Percentiles rank a stretch among this genome's conserved stretches.
Conservation (phyloP, 1,140 invertebrate species). For the Halictus rubicundus region DNA sequence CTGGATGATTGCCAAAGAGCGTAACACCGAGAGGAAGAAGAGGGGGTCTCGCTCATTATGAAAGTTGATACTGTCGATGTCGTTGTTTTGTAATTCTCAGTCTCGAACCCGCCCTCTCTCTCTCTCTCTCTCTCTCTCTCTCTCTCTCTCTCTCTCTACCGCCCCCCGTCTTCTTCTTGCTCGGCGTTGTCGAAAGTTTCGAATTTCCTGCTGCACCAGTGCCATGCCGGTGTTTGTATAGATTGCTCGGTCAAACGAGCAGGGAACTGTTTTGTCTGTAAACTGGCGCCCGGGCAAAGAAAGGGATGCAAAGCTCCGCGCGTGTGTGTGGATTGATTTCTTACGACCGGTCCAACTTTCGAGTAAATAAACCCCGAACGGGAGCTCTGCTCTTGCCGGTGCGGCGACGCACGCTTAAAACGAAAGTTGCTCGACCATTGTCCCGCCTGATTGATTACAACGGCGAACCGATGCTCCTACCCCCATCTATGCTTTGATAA, state of each 20-base stretch:
- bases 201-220: constrained; percentile 67
- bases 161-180: constrained; percentile 66
- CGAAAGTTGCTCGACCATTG: background rate
- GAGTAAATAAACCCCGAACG: background rate
- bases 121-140: no score
- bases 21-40: constrained; percentile 64
- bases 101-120: background rate
- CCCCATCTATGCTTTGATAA: background rate
- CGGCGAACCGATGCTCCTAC: background rate
- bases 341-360: constrained; percentile 29
- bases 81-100: constrained; percentile 75
- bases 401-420: background rate
- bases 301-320: constrained; percentile 34
- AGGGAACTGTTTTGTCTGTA: constrained; percentile 34
- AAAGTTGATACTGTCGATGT: constrained; percentile 73
- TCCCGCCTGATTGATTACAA: constrained; percentile 1
- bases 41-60: constrained; percentile 69
- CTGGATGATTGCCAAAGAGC: constrained; percentile 75
- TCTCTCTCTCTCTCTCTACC: background rate
- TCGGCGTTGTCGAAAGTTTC: constrained; percentile 68
- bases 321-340: constrained; percentile 49
- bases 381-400: background rate
- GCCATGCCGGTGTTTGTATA: constrained; percentile 32
- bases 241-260: constrained; percentile 49
- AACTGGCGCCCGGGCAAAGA: constrained; percentile 30